Evolutionary conservation across 2,888 invertebrate genomes (phyloP), one percentile per base, ranked within the genome.

Genomic region (Teinopalpus imperialis): DNA sequence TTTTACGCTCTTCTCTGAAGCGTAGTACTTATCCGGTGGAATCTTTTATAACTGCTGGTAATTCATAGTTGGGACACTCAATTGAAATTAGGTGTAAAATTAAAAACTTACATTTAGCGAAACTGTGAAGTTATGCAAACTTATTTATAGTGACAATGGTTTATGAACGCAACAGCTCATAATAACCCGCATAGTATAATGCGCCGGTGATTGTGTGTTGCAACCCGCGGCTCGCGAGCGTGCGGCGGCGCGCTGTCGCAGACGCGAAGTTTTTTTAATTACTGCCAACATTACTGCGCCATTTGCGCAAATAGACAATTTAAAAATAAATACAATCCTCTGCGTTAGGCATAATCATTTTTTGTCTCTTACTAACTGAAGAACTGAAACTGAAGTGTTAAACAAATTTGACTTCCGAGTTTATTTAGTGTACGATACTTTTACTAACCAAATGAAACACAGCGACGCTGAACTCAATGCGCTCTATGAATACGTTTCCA

Each of bases 171-270:
- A 74, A 74, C 73, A 68, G 60, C 63, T 69, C 64, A 74, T 82
- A 82, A 82, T 79, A 69, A 80, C 87, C 87, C 87, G 87, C 87
- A 87, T 87, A 72, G 74, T 69, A 58, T 63, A 63, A 63, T 43
- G 62, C 30, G 48, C 63, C 66, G 64, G 63, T 61, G 75, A 74
- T 76, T 74, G 71, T 66, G 57, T 79, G 59, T 59, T 47, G 62
- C 57, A 64, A 62, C 43, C n/a, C 49, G 75, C 68, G 74, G 73
- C 70, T 46, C 45, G 48, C 44, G 58, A 59, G 66, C 69, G 66
- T 52, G 35, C 50, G 42, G 41, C 64, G 63, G 55, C 47, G 52
- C 49, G 48, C 58, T 53, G 66, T 60, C 60, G 66, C 69, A 67
- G 64, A 62, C 63, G 59, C 67, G 69, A 57, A 73, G 8, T 78